Evolutionary conservation across 2,888 invertebrate species (phyloP).

Genomic region (Brachypterus glaber): DNA sequence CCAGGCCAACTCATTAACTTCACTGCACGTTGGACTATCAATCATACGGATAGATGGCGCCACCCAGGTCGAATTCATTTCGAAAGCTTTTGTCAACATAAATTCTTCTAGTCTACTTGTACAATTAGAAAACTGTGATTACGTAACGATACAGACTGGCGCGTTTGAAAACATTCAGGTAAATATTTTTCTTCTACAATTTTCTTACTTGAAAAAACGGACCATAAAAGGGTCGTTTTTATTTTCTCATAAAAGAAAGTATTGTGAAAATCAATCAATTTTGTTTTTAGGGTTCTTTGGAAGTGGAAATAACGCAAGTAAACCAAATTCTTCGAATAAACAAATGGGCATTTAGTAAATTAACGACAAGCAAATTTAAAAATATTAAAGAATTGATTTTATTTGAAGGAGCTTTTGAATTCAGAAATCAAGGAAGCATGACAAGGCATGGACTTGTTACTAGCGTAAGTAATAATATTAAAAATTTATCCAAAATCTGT

Average conservation of each 20-base stretch:
- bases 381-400: slow-evolving; percentile 50
- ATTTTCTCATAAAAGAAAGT: neutral
- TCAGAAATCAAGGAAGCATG: slow-evolving; percentile 48
- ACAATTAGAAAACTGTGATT: slow-evolving; percentile 51
- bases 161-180: slow-evolving; percentile 54
- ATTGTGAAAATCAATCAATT: slow-evolving; percentile 3
- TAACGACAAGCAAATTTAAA: slow-evolving; percentile 50
- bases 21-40: slow-evolving; percentile 45
- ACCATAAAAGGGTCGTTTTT: neutral
- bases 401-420: slow-evolving; percentile 52
- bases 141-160: slow-evolving; percentile 51
- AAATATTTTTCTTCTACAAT: slow-evolving; percentile 13
- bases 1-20: slow-evolving; percentile 47
- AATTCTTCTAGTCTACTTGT: slow-evolving; percentile 51
- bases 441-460: slow-evolving; percentile 56
- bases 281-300: slow-evolving; percentile 49
- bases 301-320: slow-evolving; percentile 54
- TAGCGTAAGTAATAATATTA: slow-evolving; percentile 33
- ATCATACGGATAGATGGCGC: slow-evolving; percentile 48
- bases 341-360: slow-evolving; percentile 56
- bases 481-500: slow-evolving; percentile 1
- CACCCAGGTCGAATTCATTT: slow-evolving; percentile 46
- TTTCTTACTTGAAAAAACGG: neutral
- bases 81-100: slow-evolving; percentile 51
- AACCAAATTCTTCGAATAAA: too few species aligned